These are phyloP conservation scores for Verasper variegatus DNA, from an alignment of 2,113 vertebrate species.

Conservation along the genomic window DNA sequence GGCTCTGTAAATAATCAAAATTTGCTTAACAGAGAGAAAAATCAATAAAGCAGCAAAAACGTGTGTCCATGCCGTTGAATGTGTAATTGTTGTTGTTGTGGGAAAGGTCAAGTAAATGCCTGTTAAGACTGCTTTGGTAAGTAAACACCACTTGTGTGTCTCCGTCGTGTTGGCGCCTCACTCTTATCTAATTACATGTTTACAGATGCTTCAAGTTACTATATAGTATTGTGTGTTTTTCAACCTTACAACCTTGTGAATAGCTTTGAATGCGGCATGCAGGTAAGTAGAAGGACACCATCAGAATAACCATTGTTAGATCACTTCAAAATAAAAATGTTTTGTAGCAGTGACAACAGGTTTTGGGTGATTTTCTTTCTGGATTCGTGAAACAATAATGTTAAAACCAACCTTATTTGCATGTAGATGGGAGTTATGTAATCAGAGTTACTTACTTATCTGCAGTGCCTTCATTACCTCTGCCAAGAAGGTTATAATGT, in stretches of 20 bases:
- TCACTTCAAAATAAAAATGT: no score
- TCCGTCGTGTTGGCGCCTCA: background rate
- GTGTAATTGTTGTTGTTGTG: background rate
- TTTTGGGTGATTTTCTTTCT: no score
- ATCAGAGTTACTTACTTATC: background rate
- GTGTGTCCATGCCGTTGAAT: background rate
- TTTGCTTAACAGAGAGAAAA: background rate
- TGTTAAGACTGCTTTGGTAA: conserved; percentile 1
- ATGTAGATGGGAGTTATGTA: background rate
- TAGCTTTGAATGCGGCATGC: background rate
- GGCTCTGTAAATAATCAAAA: background rate
- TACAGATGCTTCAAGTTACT: background rate
- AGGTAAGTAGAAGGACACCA: background rate
- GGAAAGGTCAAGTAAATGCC: conserved; percentile 24
- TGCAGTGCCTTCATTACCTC: no score
- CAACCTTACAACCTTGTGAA: background rate
- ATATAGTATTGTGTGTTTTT: background rate
- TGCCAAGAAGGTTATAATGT: no score
- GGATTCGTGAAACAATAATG: no score
- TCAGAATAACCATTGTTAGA: no score
- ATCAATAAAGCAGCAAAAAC: background rate
- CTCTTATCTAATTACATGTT: background rate
- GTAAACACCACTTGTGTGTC: background rate
- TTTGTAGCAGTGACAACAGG: no score
- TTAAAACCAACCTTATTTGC: no score